These are phyloP conservation scores for Perca flavescens DNA, from an alignment of 2,113 vertebrate species.

Conservation along the genomic window DNA sequence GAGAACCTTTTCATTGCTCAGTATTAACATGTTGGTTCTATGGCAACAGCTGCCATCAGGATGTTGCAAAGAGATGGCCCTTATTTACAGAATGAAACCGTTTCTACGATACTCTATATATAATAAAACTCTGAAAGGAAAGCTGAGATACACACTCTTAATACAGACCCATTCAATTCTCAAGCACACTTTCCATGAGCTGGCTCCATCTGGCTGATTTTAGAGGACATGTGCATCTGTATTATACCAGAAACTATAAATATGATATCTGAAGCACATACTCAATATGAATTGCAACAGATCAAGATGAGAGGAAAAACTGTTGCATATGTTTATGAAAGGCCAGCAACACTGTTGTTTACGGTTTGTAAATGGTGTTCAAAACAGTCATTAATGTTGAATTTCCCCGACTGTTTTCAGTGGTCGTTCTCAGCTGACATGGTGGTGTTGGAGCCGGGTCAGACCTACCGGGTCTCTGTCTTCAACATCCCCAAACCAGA, in stretches of 20 bases:
- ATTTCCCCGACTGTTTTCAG: slow-evolving; percentile 55
- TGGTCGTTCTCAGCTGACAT: slow-evolving; percentile 80
- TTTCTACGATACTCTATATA: background rate
- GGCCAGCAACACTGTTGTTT: background rate
- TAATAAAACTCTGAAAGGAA: background rate
- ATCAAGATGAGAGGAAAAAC: background rate
- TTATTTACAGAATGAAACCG: background rate
- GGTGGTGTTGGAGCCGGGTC: slow-evolving; percentile 75
- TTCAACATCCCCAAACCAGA: slow-evolving; percentile 83
- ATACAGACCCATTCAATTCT: background rate
- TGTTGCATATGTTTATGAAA: background rate
- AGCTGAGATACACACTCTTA: background rate
- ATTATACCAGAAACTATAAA: too few relatives aligned
- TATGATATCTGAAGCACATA: too few relatives aligned
- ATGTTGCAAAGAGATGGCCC: background rate
- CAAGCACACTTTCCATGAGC: background rate
- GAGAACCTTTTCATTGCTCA: background rate
- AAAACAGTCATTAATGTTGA: background rate
- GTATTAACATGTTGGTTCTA: background rate
- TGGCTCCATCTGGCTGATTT: background rate
- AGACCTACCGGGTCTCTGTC: slow-evolving; percentile 74
- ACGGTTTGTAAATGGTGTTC: background rate
- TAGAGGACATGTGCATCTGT: too few relatives aligned
- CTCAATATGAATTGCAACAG: background rate
- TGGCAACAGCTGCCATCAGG: background rate